Percentiles rank a stretch among this genome's conserved stretches.
Conservation (phyloP, 2,113 vertebrate genomes). For the Tympanuchus pallidicinctus region DNA sequence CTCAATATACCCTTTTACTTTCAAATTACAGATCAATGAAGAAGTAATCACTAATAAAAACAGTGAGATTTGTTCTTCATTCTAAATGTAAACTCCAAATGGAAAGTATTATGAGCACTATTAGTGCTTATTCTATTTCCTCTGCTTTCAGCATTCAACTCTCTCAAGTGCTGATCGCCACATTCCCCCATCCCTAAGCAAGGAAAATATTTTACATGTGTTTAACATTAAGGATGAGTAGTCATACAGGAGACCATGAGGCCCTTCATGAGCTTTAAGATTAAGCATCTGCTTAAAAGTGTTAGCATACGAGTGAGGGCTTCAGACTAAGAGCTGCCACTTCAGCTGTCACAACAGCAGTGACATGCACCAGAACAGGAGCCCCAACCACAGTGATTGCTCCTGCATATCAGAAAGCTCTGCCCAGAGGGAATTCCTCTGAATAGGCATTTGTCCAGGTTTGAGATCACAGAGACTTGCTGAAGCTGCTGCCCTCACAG, state of each 20-base stretch:
- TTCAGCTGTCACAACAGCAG: neutral
- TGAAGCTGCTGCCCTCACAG: neutral
- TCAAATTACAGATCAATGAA: neutral
- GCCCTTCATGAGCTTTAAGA: neutral
- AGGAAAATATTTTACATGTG: neutral
- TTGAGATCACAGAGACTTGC: neutral
- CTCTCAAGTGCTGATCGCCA: neutral
- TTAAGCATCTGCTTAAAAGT: neutral
- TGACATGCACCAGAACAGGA: neutral
- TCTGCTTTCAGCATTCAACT: neutral
- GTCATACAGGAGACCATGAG: neutral
- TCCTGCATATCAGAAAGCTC: neutral
- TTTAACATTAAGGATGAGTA: neutral
- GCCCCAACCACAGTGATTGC: neutral
- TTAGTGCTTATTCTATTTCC: neutral
- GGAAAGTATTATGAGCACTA: neutral
- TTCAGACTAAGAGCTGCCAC: neutral
- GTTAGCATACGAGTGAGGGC: neutral
- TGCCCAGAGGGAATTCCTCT: neutral
- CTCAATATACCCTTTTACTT: neutral
- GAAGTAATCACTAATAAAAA: slow-evolving; percentile 5
- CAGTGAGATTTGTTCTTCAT: neutral
- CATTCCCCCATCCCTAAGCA: neutral
- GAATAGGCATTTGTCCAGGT: neutral
- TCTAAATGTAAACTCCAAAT: neutral